Evolutionary conservation across 2,113 vertebrate species (phyloP), one percentile per base, ranked within the genome.

Genomic region (Callipepla californica): DNA sequence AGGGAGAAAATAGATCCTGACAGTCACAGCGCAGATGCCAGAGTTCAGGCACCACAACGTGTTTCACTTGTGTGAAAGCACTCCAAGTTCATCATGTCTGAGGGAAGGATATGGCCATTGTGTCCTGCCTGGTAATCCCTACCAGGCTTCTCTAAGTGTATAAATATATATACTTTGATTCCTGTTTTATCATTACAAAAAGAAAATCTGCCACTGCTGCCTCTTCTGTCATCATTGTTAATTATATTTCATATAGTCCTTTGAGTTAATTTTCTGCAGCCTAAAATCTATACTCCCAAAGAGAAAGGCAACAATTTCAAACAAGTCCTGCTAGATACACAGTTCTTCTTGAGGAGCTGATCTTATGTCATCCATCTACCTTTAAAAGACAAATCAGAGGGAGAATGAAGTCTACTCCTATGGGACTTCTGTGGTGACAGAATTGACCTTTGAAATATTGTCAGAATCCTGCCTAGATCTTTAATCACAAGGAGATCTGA

Each of bases 331-430:
- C 75, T 65, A 80, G 76, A 86, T 68, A 80, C 79, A 48, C 58
- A 69, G 10, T 65, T 25, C 25, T 7, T 89, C 44, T 84, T 22
- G 40, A 36, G 48, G 40, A 93, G 40, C 38, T 79, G 48, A 69
- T 92, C 18, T 40, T 55, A 7, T 16, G 25, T 85, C 89, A 94
- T 81, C 84, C 68, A 87, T 94, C 74, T 94, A 78, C 62, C 48
- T 94, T 61, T 73, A 91, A 95, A 94, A 92, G 62, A 58, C 69
- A 82, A 76, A 91, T 89, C 48, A 62, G 78, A 92, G 48, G 58
- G 74, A 94, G 48, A 94, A 89, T 58, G 67, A 95, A 91, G 55
- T 75, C 53, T 81, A 48, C 28, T 87, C 87, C 91, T 72, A 7
- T 57, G 62, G 44, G 84, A 79, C 12, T 75, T 76, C 6, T 76